phyloP scores from a whole-genome alignment of 2,888 invertebrate genomes.

The Drosophila prostipennis region DNA sequence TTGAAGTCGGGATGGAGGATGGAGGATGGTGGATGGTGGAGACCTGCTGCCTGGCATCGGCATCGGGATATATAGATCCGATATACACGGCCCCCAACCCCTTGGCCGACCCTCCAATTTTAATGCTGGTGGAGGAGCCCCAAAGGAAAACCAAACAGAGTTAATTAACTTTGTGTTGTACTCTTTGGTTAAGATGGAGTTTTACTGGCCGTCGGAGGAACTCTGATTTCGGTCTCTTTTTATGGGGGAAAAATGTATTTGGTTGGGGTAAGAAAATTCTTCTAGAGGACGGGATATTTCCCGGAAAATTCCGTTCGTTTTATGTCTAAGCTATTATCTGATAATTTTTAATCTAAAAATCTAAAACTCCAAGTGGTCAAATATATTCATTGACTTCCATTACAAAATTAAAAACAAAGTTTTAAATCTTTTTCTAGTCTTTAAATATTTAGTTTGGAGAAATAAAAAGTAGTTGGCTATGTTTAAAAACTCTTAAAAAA shows the following conservation, averaged over 20 bases:
- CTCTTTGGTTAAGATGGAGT: constrained; percentile 26
- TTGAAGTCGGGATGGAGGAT: constrained; percentile 2
- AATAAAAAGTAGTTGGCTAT: too few relatives aligned
- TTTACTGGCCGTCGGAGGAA: constrained; percentile 10
- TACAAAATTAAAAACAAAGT: too few relatives aligned
- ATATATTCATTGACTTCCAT: too few relatives aligned
- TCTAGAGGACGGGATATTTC: background rate
- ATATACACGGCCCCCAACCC: constrained; percentile 10
- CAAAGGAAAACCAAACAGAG: constrained; percentile 73
- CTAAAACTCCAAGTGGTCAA: too few relatives aligned
- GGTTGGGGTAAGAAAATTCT: background rate
- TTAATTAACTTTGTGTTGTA: constrained; percentile 72
- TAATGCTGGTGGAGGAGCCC: constrained; percentile 30
- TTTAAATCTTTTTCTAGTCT: too few relatives aligned
- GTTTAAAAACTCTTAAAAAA: too few relatives aligned
- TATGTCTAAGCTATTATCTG: too few relatives aligned
- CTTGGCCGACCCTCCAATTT: constrained; percentile 15
- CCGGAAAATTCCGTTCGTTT: background rate
- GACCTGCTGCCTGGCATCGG: constrained; percentile 21
- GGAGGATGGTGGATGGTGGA: background rate
- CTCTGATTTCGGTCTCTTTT: background rate
- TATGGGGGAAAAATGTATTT: background rate
- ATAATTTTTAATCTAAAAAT: too few relatives aligned
- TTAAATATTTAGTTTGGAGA: too few relatives aligned
- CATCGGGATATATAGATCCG: constrained; percentile 5